These are phyloP conservation scores for Lagopus leucura DNA, from an alignment of 2,113 vertebrate species.

Conservation along the genomic window DNA sequence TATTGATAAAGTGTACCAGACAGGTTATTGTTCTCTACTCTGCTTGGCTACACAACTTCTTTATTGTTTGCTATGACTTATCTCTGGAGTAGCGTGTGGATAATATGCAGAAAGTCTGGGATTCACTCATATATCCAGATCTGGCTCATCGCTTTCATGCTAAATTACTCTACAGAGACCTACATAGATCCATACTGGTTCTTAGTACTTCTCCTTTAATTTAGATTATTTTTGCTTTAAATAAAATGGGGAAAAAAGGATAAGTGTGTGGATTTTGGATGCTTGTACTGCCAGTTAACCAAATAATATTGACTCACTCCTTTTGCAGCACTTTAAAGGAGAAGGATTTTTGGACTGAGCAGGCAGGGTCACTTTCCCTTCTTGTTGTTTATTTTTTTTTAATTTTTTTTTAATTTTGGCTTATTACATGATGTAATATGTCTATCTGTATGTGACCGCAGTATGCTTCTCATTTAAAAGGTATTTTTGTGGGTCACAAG, in stretches of 20 bases:
- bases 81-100: not conserved
- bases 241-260: not conserved
- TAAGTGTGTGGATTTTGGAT: not conserved
- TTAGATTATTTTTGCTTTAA: not conserved
- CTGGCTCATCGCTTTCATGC: not conserved
- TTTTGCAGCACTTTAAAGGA: not conserved
- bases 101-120: not conserved
- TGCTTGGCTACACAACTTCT: not conserved
- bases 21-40: conserved; percentile 23
- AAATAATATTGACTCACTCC: not conserved
- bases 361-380: not conserved
- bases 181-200: not conserved
- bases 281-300: not conserved
- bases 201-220: not conserved
- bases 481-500: not conserved
- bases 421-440: not conserved
- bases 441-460: not conserved
- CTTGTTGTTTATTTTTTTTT: not conserved
- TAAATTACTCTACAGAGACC: not conserved
- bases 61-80: not conserved
- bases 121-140: not conserved
- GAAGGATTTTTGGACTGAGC: not conserved
- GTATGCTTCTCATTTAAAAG: not conserved
- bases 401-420: not conserved
- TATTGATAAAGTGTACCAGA: conserved; percentile 14